phyloP scores from a whole-genome alignment of 2,888 invertebrate species.

The Choreutis nemorana region DNA sequence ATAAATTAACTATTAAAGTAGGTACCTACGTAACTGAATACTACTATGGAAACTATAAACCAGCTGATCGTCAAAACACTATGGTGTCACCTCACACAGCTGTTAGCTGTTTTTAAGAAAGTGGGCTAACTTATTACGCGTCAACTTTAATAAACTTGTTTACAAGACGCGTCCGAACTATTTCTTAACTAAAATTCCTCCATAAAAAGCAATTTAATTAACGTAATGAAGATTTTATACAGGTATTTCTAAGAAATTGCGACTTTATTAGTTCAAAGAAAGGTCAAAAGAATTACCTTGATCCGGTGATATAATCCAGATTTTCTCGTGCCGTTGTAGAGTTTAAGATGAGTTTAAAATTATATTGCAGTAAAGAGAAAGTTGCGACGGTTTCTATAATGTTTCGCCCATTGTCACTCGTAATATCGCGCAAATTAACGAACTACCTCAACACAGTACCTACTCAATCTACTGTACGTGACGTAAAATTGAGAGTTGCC shows the following conservation, averaged over 20 bases:
- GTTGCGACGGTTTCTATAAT: slow-evolving; percentile 18
- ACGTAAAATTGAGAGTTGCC: too few relatives aligned
- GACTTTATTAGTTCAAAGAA: slow-evolving; percentile 39
- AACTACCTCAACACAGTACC: too few relatives aligned
- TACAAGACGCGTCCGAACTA: slow-evolving; percentile 12
- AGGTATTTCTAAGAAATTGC: slow-evolving; percentile 12
- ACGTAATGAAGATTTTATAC: slow-evolving; percentile 1
- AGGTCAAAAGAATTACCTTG: slow-evolving; percentile 34
- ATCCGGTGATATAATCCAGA: slow-evolving; percentile 12
- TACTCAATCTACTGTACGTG: too few relatives aligned
- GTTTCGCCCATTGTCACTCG: slow-evolving; percentile 31
- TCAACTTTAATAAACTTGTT: slow-evolving; percentile 15
- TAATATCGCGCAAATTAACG: slow-evolving; percentile 31
- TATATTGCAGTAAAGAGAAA: slow-evolving; percentile 23
- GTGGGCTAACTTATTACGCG: slow-evolving; percentile 25
- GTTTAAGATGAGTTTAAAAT: slow-evolving; percentile 9
- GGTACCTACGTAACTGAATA: too few relatives aligned
- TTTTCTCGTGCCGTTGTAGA: slow-evolving; percentile 10
- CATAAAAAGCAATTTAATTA: neutral
- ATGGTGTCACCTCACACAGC: slow-evolving; percentile 28
- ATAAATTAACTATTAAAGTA: too few relatives aligned
- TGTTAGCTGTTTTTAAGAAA: slow-evolving; percentile 53
- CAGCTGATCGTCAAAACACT: slow-evolving; percentile 11
- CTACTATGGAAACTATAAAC: slow-evolving; percentile 6
- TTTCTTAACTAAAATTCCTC: slow-evolving; percentile 13